Percentiles rank a stretch among this genome's conserved stretches.
phyloP scores from a whole-genome alignment of 2,888 invertebrate genomes.

The Tetragonisca angustula region DNA sequence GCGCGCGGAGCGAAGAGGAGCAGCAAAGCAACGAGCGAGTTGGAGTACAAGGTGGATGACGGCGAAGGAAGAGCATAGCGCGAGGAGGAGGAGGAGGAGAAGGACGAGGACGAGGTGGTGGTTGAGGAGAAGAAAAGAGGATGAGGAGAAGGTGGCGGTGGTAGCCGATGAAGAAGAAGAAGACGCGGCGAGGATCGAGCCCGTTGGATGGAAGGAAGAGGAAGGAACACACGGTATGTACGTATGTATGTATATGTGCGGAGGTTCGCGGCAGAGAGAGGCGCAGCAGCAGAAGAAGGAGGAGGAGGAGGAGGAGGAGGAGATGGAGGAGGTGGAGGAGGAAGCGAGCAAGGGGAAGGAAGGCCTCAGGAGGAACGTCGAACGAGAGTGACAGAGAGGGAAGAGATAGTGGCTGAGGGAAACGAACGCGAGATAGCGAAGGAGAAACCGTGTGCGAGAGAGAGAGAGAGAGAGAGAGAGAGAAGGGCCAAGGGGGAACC shows the following conservation, averaged over 20 bases:
- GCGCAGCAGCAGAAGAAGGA: neutral
- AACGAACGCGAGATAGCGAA: slow-evolving; percentile 28
- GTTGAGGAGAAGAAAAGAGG: slow-evolving; percentile 45
- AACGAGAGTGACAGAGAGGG: slow-evolving; percentile 14
- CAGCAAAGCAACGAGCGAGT: neutral
- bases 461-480: slow-evolving; percentile 55
- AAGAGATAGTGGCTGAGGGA: slow-evolving; percentile 18
- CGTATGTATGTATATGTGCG: neutral
- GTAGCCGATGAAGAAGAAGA: slow-evolving; percentile 45
- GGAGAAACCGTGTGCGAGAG: slow-evolving; percentile 37
- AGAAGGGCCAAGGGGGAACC: slow-evolving; percentile 65
- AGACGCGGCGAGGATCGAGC: slow-evolving; percentile 47
- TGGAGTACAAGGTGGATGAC: slow-evolving; percentile 4
- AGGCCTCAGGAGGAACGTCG: slow-evolving; percentile 49
- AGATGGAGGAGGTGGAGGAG: no score
- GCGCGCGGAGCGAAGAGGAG: slow-evolving; percentile 31
- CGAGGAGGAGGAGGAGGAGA: slow-evolving; percentile 36
- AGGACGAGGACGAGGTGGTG: slow-evolving; percentile 20
- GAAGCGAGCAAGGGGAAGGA: slow-evolving; percentile 38
- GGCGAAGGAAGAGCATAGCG: slow-evolving; percentile 21
- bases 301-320: no score
- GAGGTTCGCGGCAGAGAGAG: slow-evolving; percentile 19
- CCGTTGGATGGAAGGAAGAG: slow-evolving; percentile 58
- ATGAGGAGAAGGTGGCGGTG: slow-evolving; percentile 31
- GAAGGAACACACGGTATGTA: slow-evolving; percentile 48